Evolutionary conservation across 2,797 vertebrate genomes (phyloP).

Genomic region (Rhinichthys osculus): DNA sequence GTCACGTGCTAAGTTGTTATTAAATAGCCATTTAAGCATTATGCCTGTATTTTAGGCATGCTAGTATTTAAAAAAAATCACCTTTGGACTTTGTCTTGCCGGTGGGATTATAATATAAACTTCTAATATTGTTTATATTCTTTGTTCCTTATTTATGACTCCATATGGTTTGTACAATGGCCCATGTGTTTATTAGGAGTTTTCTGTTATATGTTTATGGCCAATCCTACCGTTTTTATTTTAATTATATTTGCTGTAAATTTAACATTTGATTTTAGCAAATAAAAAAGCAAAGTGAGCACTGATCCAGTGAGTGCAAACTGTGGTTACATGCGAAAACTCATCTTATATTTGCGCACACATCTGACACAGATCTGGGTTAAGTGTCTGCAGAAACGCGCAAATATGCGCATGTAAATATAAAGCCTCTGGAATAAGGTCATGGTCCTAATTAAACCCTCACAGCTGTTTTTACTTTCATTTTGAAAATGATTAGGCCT

Average conservation of each 20-base stretch:
- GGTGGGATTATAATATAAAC: background rate
- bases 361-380: constrained; percentile 60
- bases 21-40: background rate
- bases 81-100: background rate
- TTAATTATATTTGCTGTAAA: constrained; percentile 1
- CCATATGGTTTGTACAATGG: background rate
- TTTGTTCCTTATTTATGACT: background rate
- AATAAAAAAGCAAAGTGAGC: background rate
- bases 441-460: constrained; percentile 81
- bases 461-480: constrained; percentile 84
- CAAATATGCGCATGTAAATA: constrained; percentile 60
- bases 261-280: constrained; percentile 2
- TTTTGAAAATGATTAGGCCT: constrained; percentile 85
- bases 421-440: constrained; percentile 72
- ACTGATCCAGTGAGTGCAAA: constrained; percentile 1
- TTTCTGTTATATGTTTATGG: constrained; percentile 8
- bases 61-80: background rate
- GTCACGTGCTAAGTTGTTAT: background rate
- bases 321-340: constrained; percentile 19
- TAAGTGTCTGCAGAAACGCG: constrained; percentile 49
- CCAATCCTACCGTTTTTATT: constrained; percentile 20
- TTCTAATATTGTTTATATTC: background rate
- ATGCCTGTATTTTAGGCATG: background rate
- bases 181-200: background rate
- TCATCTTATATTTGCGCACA: constrained; percentile 60